phyloP scores from a whole-genome alignment of 2,113 vertebrate genomes.

The Taurulus bubalis region DNA sequence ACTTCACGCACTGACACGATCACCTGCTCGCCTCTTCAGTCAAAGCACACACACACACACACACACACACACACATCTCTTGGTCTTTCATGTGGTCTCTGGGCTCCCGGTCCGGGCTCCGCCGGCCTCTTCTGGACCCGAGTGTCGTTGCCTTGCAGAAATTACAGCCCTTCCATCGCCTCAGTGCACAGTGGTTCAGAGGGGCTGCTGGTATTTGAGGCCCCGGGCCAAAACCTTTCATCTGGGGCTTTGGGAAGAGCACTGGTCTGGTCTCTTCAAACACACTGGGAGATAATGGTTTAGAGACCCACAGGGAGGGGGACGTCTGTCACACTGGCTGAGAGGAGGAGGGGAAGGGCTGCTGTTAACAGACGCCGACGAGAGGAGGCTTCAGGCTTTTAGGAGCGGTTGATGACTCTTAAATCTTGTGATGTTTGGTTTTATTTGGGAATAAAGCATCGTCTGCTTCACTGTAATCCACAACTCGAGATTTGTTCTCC shows the following conservation, averaged over 20 bases:
- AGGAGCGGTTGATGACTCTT: slow-evolving; percentile 19
- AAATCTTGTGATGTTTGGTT: not conserved
- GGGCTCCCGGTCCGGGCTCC: slow-evolving; percentile 27
- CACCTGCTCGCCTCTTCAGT: slow-evolving; percentile 29
- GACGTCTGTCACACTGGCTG: not conserved
- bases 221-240: slow-evolving; percentile 81
- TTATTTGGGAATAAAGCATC: not conserved
- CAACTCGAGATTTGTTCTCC: not conserved
- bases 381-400: slow-evolving; percentile 16
- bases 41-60: slow-evolving; percentile 26
- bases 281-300: slow-evolving; percentile 70
- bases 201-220: slow-evolving; percentile 74
- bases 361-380: not conserved
- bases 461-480: not conserved
- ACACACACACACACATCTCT: slow-evolving; percentile 6
- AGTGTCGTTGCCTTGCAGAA: slow-evolving; percentile 61
- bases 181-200: slow-evolving; percentile 34
- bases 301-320: slow-evolving; percentile 3
- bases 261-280: slow-evolving; percentile 76
- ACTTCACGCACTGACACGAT: slow-evolving; percentile 40
- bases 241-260: slow-evolving; percentile 75
- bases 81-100: slow-evolving; percentile 54
- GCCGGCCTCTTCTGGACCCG: slow-evolving; percentile 28
- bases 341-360: too few relatives aligned
- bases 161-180: slow-evolving; percentile 67